A percentile compares a stretch with the other conserved stretches of the same genome.
Evolutionary conservation across 2,888 invertebrate genomes (phyloP).

Genomic region (Scrobipalpa atriplicella): DNA sequence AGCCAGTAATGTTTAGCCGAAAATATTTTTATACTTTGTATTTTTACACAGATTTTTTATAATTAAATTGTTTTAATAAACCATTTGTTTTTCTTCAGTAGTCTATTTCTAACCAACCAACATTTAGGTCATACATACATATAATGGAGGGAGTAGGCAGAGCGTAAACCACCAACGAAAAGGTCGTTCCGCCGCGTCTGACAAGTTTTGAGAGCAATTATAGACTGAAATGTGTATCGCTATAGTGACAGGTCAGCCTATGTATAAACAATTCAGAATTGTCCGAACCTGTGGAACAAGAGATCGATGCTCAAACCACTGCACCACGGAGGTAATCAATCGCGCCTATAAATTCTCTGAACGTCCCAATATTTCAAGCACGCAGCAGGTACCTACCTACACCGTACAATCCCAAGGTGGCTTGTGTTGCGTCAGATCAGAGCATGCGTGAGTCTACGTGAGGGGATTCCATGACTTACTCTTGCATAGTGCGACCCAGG

Average conservation of each 20-base stretch:
- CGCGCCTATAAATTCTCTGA: neutral
- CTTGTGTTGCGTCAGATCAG: neutral
- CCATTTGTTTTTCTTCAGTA: neutral
- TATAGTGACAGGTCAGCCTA: too few species aligned
- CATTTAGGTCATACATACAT: too few species aligned
- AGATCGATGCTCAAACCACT: too few species aligned
- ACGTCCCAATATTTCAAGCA: neutral
- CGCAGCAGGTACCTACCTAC: neutral
- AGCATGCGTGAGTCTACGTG: conserved; percentile 14
- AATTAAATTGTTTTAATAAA: conserved; percentile 26
- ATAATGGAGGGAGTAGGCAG: too few species aligned
- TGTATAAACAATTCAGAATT: too few species aligned
- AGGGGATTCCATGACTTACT: conserved; percentile 15
- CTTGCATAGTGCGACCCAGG: conserved; percentile 32
- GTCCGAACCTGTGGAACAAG: too few species aligned
- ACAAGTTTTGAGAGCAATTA: too few species aligned
- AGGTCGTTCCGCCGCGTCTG: neutral
- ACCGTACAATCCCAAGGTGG: neutral
- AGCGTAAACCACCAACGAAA: too few species aligned
- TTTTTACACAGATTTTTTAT: conserved; percentile 13
- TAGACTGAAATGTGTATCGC: too few species aligned
- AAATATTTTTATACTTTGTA: conserved; percentile 22
- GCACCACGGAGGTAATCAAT: neutral
- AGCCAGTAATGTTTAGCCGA: conserved; percentile 14
- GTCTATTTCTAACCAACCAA: too few species aligned